Base-by-base conservation (phyloP, 2,888 invertebrate species). In the Laothoe populi region DNA sequence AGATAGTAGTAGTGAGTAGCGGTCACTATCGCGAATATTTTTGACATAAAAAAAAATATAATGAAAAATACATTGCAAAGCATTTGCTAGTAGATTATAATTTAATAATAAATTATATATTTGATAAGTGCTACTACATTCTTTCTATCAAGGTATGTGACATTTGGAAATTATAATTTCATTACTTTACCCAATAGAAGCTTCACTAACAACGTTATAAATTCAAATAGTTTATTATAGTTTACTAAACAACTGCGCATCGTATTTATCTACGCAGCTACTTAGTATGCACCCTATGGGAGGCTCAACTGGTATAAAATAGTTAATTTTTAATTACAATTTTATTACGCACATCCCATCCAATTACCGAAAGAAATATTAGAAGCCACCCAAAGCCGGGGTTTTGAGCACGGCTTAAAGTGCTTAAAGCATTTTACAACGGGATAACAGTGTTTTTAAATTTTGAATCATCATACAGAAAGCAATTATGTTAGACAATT, bases 261-360 rank as follows among this genome's bases (percentile, higher is more conserved):
- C 70, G 65, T 84, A 84, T 83, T 82, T 76, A 68, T 75, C 89
- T 53, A 53, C 49, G 4, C 13, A 19, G 2, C 53, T 91, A 84
- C 81, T 92, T 92, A 88, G 71, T 92, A 92, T 92, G 90, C 92
- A 92, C 92, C 92, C 92, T 85, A 68, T 70, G 86, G 86, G 85
- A 83, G 81, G 79, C 75, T 79, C 79, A 78, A 80, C 81, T 85
- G 79, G 83, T 84, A 89, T 87, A 82, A 88, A 86, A 89, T 90
- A 86, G 89, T 91, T 90, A 90, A 91, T 90, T 91, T 92, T 92
- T 92, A 92, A 92, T 92, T 90, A 92, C 89, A 86, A 81, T 92
- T 92, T 92, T 92, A 92, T 89, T 89, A 92, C 88, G 75, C 82
- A 79, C 89, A 82, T 88, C 90, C 90, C 84, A 88, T 87, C 89